Evolutionary conservation across 2,888 invertebrate genomes (phyloP).

Genomic region (Rhingia campestris): DNA sequence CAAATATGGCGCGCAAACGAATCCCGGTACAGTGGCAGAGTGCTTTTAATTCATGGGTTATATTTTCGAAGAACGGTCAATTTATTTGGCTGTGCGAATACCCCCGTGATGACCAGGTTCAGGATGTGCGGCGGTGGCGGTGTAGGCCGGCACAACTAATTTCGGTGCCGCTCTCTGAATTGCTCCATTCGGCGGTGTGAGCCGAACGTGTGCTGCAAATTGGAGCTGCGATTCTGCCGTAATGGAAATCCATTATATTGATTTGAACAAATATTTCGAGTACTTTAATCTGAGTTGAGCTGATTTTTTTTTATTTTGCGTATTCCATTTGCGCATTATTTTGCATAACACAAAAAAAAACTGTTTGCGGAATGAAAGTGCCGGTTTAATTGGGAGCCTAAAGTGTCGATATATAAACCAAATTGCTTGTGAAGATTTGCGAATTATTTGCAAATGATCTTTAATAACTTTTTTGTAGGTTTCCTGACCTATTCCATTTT

Average conservation of each 20-base stretch:
- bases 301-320: conserved; percentile 8
- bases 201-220: conserved; percentile 42
- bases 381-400: conserved; percentile 3
- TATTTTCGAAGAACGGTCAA: conserved; percentile 53
- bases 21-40: conserved; percentile 31
- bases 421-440: neutral
- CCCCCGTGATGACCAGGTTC: too few relatives aligned
- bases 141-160: conserved; percentile 23
- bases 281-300: conserved; percentile 10
- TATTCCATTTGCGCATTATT: neutral
- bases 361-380: neutral
- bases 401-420: neutral
- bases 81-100: conserved; percentile 40
- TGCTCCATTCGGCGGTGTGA: neutral
- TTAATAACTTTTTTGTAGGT: too few relatives aligned
- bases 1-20: conserved; percentile 60
- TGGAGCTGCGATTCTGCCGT: conserved; percentile 42
- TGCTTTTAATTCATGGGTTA: conserved; percentile 61
- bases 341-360: neutral
- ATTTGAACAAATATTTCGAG: conserved; percentile 68
- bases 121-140: too few relatives aligned
- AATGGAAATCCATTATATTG: conserved; percentile 71
- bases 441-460: neutral
- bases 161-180: conserved; percentile 27
- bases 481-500: too few relatives aligned